Evolutionary conservation across 1,140 invertebrate species (phyloP), one percentile per base, ranked within the genome.

Genomic region (Copidosoma floridanum): DNA sequence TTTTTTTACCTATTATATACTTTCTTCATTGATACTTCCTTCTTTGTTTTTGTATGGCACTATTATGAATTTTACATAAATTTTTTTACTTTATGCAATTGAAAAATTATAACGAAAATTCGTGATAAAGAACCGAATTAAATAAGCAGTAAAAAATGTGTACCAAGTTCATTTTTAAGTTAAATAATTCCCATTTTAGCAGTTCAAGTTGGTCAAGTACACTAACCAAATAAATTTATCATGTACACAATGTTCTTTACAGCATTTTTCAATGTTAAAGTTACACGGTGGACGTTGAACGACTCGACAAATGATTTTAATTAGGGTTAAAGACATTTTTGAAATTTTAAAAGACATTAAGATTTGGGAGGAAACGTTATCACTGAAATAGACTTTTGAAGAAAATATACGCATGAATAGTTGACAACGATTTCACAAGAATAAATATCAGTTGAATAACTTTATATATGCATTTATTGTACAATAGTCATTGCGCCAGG

Each of bases 201-300:
- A 16, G 56, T 50, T 61, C 8, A 50, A 61, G 51, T 61, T 55
- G 47, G 58, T 56, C 59, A 56, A 61, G 59, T 61, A 61, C 59
- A 55, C 52, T 56, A 50, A 46, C 59, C 59, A 61, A 55, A 61
- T 46, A 18, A 37, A 48, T 60, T 60, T 29, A 47, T 55, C 44
- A 26, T 56, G 44, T 56, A 35, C 18, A 29, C 40, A 48, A 48
- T 46, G 26, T 35, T 37, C 29, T 47, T 53, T 55, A n/a, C n/a
- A n/a, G n/a, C n/a, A n/a, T n/a, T n/a, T n/a, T n/a, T n/a, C n/a
- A n/a, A n/a, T n/a, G n/a, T n/a, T n/a, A n/a, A n/a, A n/a, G n/a
- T n/a, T n/a, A n/a, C 35, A 47, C 23, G 43, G 3, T 16, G 27
- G 40, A 50, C 46, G 55, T 61, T 37, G 51, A 61, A 20, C 52